phyloP scores from a whole-genome alignment of 2,113 vertebrate genomes.

The Cervus canadensis region DNA sequence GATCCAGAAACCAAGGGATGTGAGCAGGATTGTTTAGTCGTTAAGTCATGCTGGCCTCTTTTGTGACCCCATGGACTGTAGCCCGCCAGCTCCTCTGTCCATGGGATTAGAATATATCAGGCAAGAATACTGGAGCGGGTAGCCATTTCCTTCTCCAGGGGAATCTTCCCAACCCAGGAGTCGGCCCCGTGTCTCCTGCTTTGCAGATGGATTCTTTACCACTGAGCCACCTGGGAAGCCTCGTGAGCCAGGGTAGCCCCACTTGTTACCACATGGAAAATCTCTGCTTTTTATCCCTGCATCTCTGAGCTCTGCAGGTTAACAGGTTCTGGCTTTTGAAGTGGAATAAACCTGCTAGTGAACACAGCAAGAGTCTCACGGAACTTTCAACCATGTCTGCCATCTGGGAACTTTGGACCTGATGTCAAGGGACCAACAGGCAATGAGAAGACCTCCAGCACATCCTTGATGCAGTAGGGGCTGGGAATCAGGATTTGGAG shows the following conservation, averaged over 20 bases:
- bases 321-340: background rate
- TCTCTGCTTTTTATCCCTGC: background rate
- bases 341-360: no score
- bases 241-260: background rate
- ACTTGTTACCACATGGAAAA: background rate
- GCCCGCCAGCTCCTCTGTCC: accelerated
- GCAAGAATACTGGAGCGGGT: background rate
- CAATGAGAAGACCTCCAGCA: background rate
- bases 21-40: background rate
- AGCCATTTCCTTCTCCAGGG: background rate
- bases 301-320: background rate
- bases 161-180: background rate
- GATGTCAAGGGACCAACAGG: background rate
- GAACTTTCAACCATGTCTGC: background rate
- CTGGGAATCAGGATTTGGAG: background rate
- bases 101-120: background rate
- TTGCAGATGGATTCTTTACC: background rate
- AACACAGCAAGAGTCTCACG: background rate
- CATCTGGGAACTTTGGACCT: background rate
- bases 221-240: background rate
- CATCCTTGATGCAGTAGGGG: background rate
- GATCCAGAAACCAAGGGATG: background rate
- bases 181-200: background rate
- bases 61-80: background rate
- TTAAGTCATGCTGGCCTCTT: background rate